These are phyloP conservation scores for Matsumurasca onukii DNA, from an alignment of 1,140 invertebrate species.

Conservation along the genomic window DNA sequence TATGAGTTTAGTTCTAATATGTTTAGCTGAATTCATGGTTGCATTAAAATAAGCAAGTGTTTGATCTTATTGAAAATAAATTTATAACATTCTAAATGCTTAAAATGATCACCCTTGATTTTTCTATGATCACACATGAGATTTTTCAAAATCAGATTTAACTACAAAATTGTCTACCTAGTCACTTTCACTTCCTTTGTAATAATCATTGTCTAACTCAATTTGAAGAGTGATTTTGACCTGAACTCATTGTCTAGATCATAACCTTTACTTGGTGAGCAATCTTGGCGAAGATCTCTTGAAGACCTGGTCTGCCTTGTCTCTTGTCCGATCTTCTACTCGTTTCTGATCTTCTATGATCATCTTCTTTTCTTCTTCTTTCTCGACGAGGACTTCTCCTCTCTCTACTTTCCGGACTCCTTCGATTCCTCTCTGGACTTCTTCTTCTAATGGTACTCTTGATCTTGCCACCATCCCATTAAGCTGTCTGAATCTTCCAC, in stretches of 20 bases:
- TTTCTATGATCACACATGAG: too few relatives aligned
- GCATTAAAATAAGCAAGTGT: too few relatives aligned
- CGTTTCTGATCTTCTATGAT: neutral
- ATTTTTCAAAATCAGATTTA: too few relatives aligned
- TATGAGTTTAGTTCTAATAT: too few relatives aligned
- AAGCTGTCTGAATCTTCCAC: neutral
- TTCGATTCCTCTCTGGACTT: neutral
- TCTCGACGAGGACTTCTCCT: neutral
- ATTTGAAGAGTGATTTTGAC: slow-evolving; percentile 32
- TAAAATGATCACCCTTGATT: too few relatives aligned
- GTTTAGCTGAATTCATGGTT: too few relatives aligned
- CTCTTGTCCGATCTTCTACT: neutral
- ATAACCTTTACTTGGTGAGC: slow-evolving; percentile 14
- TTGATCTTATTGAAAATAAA: too few relatives aligned
- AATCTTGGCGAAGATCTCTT: slow-evolving; percentile 21
- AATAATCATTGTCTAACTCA: slow-evolving; percentile 36
- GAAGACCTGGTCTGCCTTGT: neutral
- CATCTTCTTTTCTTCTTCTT: slow-evolving; percentile 5
- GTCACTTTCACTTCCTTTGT: too few relatives aligned
- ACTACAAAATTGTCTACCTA: too few relatives aligned
- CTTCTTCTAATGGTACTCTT: slow-evolving; percentile 5
- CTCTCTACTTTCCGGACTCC: slow-evolving; percentile 11
- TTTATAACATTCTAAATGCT: too few relatives aligned
- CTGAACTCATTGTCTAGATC: slow-evolving; percentile 14
- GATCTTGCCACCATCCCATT: neutral